Base-by-base conservation (phyloP, 2,888 invertebrate genomes). In the Bugula neritina region DNA sequence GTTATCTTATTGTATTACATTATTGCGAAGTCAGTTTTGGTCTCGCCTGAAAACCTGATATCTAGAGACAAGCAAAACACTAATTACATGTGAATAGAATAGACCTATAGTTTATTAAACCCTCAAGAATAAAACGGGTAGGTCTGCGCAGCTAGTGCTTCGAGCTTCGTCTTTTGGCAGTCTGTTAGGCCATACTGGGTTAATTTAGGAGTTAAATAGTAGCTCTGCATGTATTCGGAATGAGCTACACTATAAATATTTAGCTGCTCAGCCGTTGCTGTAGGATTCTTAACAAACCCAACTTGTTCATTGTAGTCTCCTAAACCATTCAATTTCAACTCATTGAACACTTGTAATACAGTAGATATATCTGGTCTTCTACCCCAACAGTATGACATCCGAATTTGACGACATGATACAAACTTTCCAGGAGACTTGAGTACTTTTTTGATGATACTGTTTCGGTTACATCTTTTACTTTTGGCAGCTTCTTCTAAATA, bases 371-470 rank as follows among this genome's bases (percentile, higher is more conserved):
- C 5, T 13, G 63, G 63, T 31, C 63, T 21, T 13, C 63, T 21
- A 27, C 63, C 10, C 13, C 27, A 63, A 29, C 10, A 29, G 31
- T 63, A 63, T 29, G 63, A 63, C 63, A 63, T 63, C n/a, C 63
- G 2, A 3, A 63, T 34, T 31, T 63, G 63, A 31, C 63, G 29
- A 63, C 13, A 63, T 17, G 63, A 63, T 63, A 27, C 27, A 27
- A 31, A 63, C 63, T 63, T 63, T 63, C 63, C 63, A 31, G 63
- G n/a, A n/a, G 2, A 63, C 3, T 3, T 63, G 63, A 63, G 63
- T 13, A 63, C 31, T 63, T 63, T 63, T 27, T 31, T 63, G 31
- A 31, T 31, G 43, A 43, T 17, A 43, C 17, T 43, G 5, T 5
- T 17, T 10, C 17, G 43, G 5, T 10, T 10, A 43, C 43, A 10